These are phyloP conservation scores for honey bee (Apis mellifera) DNA, from an alignment of 1,140 invertebrate genomes.

Conservation along the genomic window DNA sequence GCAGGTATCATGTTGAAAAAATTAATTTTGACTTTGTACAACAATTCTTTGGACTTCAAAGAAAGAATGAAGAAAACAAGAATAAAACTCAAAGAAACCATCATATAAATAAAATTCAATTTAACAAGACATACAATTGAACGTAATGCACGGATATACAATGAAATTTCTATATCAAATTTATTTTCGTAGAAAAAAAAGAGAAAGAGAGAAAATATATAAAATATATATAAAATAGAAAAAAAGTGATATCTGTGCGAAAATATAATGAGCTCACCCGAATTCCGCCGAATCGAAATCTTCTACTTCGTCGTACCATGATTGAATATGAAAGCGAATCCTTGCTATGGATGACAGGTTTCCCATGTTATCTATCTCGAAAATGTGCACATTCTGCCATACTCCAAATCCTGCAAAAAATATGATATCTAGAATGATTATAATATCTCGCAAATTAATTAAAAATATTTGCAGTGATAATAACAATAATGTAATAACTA, in stretches of 20 bases:
- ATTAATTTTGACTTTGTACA: background rate
- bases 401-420: constrained; percentile 67
- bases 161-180: background rate
- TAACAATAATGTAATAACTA: no score
- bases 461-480: no score
- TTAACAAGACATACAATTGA: background rate
- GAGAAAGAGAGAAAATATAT: no score
- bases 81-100: background rate
- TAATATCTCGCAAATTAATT: no score
- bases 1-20: no score
- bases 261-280: constrained; percentile 56
- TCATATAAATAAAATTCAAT: background rate
- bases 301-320: constrained; percentile 68
- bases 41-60: background rate
- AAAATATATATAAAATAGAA: no score
- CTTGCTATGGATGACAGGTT: constrained; percentile 42
- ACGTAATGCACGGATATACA: no score
- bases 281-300: constrained; percentile 67
- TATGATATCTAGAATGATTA: background rate
- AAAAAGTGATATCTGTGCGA: background rate
- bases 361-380: constrained; percentile 55
- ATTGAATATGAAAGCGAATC: constrained; percentile 68
- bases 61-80: background rate
- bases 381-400: constrained; percentile 67
- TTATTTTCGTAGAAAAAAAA: background rate